Evolutionary conservation across 2,113 vertebrate genomes (phyloP), one percentile per base, ranked within the genome.

Genomic region (Rhinoderma darwinii): DNA sequence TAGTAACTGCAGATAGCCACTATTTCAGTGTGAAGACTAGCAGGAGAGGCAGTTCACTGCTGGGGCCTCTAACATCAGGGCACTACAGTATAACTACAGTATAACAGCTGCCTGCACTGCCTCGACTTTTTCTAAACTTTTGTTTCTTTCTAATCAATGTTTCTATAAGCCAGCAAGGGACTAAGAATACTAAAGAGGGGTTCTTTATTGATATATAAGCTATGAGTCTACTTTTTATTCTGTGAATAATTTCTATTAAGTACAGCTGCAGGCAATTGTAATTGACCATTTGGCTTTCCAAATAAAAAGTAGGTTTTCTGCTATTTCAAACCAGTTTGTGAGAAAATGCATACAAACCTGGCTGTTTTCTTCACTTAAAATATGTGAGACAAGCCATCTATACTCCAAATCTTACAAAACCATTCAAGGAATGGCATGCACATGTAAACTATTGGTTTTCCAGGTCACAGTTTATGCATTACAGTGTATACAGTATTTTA

Each of bases 261-360:
- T 43, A 74, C 25, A 43, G 72, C 72, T 74, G 39, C 39, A 74
- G 72, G 72, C 72, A 43, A 74, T 43, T 44, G 2, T 43, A 39
- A 74, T 41, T 44, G 10, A 74, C 37, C 70, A 74, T 74, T 74
- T 61, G 56, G 56, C 22, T 61, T 61, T 61, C 56, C 56, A n/a
- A 61, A 5, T 20, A 61, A 61, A 61, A 61, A 61, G 20, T 61
- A 25, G 56, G 20, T 25, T 73, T 73, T 41, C 1, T 18, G 35
- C 35, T 43, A 15, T 27, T n/a, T 27, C 20, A 61, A 22, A n/a
- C 56, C 56, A 25, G 30, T 37, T 41, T 35, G 37, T 25, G 35
- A 73, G 39, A 37, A 70, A 6, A 22, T 37, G 17, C 3, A 39
- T 37, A 72, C 37, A 72, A 72, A 32, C 18, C 17, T 39, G 17